Evolutionary conservation across 92 coral and sea anemone genomes (phyloP).

Genomic region (Siderastrea radians): DNA sequence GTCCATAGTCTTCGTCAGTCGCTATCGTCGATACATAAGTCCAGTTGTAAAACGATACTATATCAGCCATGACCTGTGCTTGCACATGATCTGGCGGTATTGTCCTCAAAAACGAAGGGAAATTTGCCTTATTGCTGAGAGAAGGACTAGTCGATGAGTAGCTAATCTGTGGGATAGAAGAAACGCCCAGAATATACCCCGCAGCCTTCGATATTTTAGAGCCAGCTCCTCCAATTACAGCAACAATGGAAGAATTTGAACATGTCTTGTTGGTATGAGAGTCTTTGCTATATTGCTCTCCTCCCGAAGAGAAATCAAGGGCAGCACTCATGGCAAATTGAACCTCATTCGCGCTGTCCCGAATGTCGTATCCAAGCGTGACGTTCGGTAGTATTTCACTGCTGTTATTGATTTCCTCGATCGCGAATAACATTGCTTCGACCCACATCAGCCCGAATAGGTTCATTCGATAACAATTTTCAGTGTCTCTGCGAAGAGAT

Average conservation of each 20-base stretch:
- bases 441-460: slow-evolving; percentile 92
- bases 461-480: slow-evolving; percentile 80
- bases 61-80: slow-evolving; percentile 96
- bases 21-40: slow-evolving; percentile 92
- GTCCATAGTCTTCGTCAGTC: slow-evolving; percentile 96
- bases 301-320: slow-evolving; percentile 63
- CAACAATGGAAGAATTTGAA: slow-evolving; percentile 61
- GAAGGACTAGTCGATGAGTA: slow-evolving; percentile 98
- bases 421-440: slow-evolving; percentile 92
- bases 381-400: slow-evolving; percentile 70
- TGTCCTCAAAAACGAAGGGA: slow-evolving; percentile 93
- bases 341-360: slow-evolving; percentile 88
- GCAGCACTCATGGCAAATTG: slow-evolving; percentile 85
- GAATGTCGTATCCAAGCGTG: slow-evolving; percentile 87
- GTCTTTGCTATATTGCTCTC: background rate
- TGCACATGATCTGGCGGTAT: slow-evolving; percentile 96
- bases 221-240: slow-evolving; percentile 97
- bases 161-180: slow-evolving; percentile 90
- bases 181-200: slow-evolving; percentile 73
- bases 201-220: slow-evolving; percentile 95
- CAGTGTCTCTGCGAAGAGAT: slow-evolving; percentile 51
- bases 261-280: slow-evolving; percentile 34
- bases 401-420: slow-evolving; percentile 73
- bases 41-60: slow-evolving; percentile 81
- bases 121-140: slow-evolving; percentile 80